phyloP scores from a whole-genome alignment of 2,888 invertebrate genomes.

The Pyrrhia umbra region DNA sequence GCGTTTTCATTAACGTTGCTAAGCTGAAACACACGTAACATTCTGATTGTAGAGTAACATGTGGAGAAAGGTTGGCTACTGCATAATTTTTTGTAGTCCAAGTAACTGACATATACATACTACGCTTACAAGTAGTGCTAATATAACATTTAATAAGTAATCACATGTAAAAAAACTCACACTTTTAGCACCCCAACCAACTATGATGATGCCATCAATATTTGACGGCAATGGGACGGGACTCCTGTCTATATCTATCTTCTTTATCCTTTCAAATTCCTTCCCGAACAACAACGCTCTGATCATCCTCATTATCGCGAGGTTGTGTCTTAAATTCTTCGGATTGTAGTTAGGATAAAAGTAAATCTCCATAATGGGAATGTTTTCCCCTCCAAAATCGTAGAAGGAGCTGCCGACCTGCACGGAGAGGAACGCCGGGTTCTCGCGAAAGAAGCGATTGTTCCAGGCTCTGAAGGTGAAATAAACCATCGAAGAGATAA shows the following conservation, averaged over 20 bases:
- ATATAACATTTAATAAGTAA: no score
- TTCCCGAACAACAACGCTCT: slow-evolving; percentile 64
- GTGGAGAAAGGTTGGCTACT: no score
- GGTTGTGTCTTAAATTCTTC: slow-evolving; percentile 74
- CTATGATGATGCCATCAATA: slow-evolving; percentile 72
- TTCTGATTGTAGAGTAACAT: neutral
- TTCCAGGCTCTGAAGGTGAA: slow-evolving; percentile 76
- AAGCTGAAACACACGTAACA: slow-evolving; percentile 49
- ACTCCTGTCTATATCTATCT: slow-evolving; percentile 73
- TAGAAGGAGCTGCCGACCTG: slow-evolving; percentile 77
- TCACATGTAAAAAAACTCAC: slow-evolving; percentile 68
- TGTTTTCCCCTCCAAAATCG: slow-evolving; percentile 73
- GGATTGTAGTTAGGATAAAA: slow-evolving; percentile 80
- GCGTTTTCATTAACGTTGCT: slow-evolving; percentile 66
- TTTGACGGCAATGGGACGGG: slow-evolving; percentile 64
- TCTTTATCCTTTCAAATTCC: slow-evolving; percentile 65
- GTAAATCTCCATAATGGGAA: slow-evolving; percentile 75
- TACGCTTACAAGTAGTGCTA: no score
- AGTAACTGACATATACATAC: no score
- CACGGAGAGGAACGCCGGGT: slow-evolving; percentile 79
- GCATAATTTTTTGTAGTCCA: neutral
- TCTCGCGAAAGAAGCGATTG: slow-evolving; percentile 82
- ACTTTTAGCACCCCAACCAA: slow-evolving; percentile 81
- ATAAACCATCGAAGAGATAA: neutral
- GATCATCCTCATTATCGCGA: slow-evolving; percentile 74